Base-by-base conservation (phyloP, 1,140 invertebrate genomes). In the Lordiphosa stackelbergi region DNA sequence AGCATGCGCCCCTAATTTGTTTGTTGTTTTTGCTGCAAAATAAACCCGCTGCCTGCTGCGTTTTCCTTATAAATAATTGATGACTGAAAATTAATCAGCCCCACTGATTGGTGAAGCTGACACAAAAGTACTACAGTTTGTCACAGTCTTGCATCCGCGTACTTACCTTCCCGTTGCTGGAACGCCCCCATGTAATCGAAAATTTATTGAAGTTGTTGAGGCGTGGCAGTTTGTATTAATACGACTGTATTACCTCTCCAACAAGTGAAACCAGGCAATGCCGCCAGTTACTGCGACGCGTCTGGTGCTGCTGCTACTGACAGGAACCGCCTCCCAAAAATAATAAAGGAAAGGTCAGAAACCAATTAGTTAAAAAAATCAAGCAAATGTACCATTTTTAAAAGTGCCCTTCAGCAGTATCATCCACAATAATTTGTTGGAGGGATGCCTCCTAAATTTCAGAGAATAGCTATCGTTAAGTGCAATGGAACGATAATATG, bases 11-110 rank as follows among this genome's bases (percentile, higher is more conserved):
- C n/a, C 70, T 70, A 79, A 79, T 79, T 79, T 49, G 38, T 60
- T 47, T 53, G 38, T 52, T 40, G 43, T 52, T 66, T 74, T 68
- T 64, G 57, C 16, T 52, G 62, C 49, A 58, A 70, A 70, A 47
- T 62, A 46, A 24, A 5, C 24, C 52, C 49, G 19, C 53, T 57
- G 69, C 73, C 73, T 62, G 65, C 74, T 73, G 65, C 65, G 74
- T 69, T 78, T 78, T 73, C 65, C 58, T 79, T 46, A 78, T 78
- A 69, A 78, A 79, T 78, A 79, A 73, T 79, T 69, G 79, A 79
- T 79, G 74, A 78, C 54, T 70, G 69, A 54, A 78, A 78, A 78
- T 79, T 73, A 74, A 54, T 62, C 42, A 57, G 43, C 55, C 60
- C 46, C 55, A 47, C 65, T 74, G 74, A 79, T 81, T 79, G 74